Percentiles rank a stretch among this genome's conserved stretches.
phyloP scores from a whole-genome alignment of 1,140 invertebrate species.

The Cepaea nemoralis region DNA sequence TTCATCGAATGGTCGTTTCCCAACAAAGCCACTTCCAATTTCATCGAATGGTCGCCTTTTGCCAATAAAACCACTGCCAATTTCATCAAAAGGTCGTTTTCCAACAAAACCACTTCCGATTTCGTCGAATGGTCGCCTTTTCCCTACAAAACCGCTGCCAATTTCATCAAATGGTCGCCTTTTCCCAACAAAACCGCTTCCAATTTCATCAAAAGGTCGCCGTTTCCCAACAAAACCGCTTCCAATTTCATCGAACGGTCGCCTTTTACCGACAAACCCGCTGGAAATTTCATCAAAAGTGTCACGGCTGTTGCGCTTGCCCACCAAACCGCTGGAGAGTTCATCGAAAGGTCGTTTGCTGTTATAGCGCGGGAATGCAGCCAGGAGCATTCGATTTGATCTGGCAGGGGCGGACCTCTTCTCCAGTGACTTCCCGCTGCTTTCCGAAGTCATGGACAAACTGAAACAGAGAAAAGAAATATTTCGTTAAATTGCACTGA shows the following conservation, averaged over 20 bases:
- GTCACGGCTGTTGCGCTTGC: no score
- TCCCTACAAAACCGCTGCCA: background rate
- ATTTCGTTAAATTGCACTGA: no score
- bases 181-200: background rate
- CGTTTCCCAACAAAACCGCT: background rate
- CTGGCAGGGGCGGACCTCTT: no score
- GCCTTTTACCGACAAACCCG: slow-evolving; percentile 30
- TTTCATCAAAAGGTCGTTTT: slow-evolving; percentile 3
- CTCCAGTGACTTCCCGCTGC: no score
- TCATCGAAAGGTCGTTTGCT: slow-evolving; percentile 34
- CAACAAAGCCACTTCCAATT: background rate
- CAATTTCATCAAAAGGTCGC: background rate
- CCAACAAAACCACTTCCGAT: background rate
- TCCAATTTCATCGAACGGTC: slow-evolving; percentile 16
- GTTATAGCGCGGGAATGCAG: no score
- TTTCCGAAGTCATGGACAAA: no score
- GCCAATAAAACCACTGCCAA: background rate
- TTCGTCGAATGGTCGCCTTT: slow-evolving; percentile 2
- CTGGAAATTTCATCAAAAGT: slow-evolving; percentile 29
- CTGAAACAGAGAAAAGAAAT: no score
- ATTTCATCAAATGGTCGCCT: slow-evolving; percentile 1
- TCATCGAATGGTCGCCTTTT: slow-evolving; percentile 12
- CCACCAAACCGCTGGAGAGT: slow-evolving; percentile 23
- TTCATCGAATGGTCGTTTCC: background rate
- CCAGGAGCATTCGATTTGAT: no score